These are phyloP conservation scores for Spodoptera picta DNA, from an alignment of 2,888 invertebrate species.

Conservation along the genomic window DNA sequence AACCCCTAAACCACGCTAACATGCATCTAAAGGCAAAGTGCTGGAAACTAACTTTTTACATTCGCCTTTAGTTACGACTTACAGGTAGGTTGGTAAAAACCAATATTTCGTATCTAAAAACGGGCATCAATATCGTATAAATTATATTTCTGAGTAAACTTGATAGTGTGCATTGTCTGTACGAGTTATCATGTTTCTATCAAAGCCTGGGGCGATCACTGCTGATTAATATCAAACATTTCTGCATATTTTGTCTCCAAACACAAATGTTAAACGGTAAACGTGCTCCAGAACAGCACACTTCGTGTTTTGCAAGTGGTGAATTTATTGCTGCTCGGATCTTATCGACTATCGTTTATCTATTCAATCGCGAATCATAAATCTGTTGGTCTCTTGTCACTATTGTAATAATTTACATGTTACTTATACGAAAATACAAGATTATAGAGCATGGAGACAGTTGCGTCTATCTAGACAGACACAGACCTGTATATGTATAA, in stretches of 20 bases:
- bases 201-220: constrained; percentile 41
- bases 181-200: constrained; percentile 25
- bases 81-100: no score
- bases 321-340: constrained; percentile 51
- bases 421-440: constrained; percentile 38
- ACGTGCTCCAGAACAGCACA: constrained; percentile 44
- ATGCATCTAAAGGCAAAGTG: no score
- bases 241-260: constrained; percentile 44
- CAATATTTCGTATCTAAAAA: no score
- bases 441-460: no score
- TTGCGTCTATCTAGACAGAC: no score
- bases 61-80: no score
- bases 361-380: constrained; percentile 53
- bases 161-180: constrained; percentile 21
- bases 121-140: no score
- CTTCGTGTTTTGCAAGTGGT: constrained; percentile 54
- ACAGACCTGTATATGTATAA: neutral
- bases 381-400: constrained; percentile 40
- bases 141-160: constrained; percentile 1
- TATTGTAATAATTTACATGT: constrained; percentile 44
- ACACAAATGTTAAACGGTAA: constrained; percentile 54
- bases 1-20: no score
- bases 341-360: constrained; percentile 55
- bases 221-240: constrained; percentile 41
- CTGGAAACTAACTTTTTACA: no score